phyloP scores from a whole-genome alignment of 2,888 invertebrate species.

The Clivina fossor region DNA sequence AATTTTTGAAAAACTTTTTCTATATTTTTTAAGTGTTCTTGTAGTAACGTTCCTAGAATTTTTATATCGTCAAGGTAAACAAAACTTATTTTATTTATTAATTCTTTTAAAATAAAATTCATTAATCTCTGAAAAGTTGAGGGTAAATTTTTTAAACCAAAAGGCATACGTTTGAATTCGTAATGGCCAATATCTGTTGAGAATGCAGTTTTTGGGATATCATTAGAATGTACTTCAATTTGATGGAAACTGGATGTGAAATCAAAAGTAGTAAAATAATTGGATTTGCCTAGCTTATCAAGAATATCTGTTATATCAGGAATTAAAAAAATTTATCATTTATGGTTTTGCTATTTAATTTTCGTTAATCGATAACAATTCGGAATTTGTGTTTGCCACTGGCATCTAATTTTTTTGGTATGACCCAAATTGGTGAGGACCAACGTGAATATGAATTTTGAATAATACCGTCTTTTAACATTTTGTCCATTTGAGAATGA shows the following conservation, averaged over 20 bases:
- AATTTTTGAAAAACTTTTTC: constrained; percentile 23
- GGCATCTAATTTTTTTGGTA: constrained; percentile 47
- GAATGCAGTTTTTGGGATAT: constrained; percentile 41
- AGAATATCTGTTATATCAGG: constrained; percentile 35
- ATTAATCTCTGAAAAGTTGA: constrained; percentile 40
- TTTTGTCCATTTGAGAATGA: constrained; percentile 43
- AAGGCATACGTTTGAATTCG: constrained; percentile 40
- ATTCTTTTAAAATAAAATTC: constrained; percentile 36
- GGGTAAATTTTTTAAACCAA: constrained; percentile 39
- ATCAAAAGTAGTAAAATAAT: constrained; percentile 39
- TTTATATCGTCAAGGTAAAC: constrained; percentile 45
- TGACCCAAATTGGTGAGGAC: constrained; percentile 47
- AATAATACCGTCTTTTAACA: constrained; percentile 46
- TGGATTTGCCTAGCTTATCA: constrained; percentile 30
- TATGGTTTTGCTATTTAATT: constrained; percentile 43
- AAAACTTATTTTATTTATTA: constrained; percentile 31
- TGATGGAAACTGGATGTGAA: constrained; percentile 41
- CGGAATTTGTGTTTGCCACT: constrained; percentile 45
- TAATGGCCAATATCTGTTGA: constrained; percentile 37
- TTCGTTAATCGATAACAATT: constrained; percentile 44
- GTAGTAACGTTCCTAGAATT: constrained; percentile 38
- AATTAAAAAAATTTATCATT: constrained; percentile 42
- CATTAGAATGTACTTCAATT: constrained; percentile 37
- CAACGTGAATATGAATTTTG: constrained; percentile 45
- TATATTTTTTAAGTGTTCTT: constrained; percentile 32